Conservation (phyloP, 2,888 invertebrate species). For the Pseudolycoriella hygida region DNA sequence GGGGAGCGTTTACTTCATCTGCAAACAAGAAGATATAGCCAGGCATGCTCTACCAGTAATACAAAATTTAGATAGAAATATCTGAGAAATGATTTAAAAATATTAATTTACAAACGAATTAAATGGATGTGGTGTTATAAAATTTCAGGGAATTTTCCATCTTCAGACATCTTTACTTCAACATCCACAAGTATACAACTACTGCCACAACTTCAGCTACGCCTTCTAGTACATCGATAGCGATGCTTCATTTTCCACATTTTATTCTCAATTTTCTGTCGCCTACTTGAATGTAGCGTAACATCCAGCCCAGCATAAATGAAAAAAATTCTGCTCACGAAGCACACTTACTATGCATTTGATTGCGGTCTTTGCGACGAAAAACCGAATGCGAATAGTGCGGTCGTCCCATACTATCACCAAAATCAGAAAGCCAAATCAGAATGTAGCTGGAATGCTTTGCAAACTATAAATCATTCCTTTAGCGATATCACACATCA, state of each 20-base stretch:
- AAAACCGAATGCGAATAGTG: too few relatives aligned
- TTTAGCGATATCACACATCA: not conserved
- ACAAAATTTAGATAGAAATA: not conserved
- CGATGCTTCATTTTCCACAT: not conserved
- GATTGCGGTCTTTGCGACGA: too few relatives aligned
- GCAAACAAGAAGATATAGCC: too few relatives aligned
- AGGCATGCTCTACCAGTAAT: not conserved
- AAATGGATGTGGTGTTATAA: slow-evolving; percentile 13
- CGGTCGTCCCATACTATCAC: too few relatives aligned
- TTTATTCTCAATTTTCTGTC: not conserved
- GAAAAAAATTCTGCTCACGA: not conserved
- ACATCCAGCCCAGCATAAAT: not conserved
- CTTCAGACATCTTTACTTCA: slow-evolving; percentile 9
- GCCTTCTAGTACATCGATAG: slow-evolving; percentile 1
- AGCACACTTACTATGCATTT: not conserved
- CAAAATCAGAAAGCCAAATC: too few relatives aligned
- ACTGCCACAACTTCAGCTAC: slow-evolving; percentile 4
- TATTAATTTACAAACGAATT: not conserved
- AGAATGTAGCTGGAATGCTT: too few relatives aligned
- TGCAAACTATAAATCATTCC: not conserved
- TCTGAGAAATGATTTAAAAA: not conserved
- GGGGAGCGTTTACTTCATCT: too few relatives aligned
- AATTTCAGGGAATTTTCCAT: slow-evolving; percentile 13
- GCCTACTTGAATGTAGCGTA: not conserved
- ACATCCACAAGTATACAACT: slow-evolving; percentile 7